Evolutionary conservation across 2,888 invertebrate species (phyloP).

Genomic region (Aproaerema taeniolella): DNA sequence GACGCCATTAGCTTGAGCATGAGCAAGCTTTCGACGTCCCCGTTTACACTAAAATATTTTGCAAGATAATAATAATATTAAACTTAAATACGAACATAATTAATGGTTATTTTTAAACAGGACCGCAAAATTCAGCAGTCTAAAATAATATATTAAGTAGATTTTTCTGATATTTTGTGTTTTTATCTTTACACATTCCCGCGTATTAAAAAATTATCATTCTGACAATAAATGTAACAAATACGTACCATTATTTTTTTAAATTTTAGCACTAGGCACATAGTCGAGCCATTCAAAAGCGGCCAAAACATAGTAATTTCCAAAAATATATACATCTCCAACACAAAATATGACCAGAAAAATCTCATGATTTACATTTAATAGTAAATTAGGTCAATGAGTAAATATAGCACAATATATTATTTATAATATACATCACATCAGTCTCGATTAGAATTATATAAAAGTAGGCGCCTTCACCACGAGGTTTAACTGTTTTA

Average conservation of each 20-base stretch:
- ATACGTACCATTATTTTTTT: not conserved
- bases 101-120: conserved; percentile 25
- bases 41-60: not conserved
- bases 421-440: conserved; percentile 44
- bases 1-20: not conserved
- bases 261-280: not conserved
- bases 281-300: no score
- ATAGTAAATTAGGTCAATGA: conserved; percentile 43
- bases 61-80: not conserved
- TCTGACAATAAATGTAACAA: not conserved
- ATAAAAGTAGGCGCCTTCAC: not conserved
- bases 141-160: conserved; percentile 35
- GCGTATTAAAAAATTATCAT: not conserved
- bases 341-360: conserved; percentile 18
- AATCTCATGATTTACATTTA: conserved; percentile 22
- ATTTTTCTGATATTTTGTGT: conserved; percentile 16
- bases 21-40: no score
- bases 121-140: conserved; percentile 19
- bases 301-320: no score
- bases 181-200: conserved; percentile 2
- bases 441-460: conserved; percentile 43
- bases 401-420: conserved; percentile 54
- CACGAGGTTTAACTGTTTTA: no score
- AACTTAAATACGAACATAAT: not conserved
- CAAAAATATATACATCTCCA: not conserved